Conservation (phyloP, 2,797 vertebrate species). For the Cirrhinus mrigala region DNA sequence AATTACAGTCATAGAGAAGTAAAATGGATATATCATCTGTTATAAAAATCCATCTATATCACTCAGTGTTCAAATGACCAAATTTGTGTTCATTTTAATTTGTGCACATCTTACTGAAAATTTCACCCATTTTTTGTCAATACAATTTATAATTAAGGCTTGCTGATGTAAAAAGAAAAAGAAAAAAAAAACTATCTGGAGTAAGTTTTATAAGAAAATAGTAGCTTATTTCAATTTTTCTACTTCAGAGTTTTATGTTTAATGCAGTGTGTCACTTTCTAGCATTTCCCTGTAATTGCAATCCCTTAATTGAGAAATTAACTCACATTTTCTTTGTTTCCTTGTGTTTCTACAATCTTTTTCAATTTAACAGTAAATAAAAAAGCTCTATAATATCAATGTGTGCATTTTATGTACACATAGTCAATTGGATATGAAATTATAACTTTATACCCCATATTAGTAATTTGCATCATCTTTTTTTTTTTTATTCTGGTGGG, state of each 20-base stretch:
- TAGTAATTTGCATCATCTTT: background rate
- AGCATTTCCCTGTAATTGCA: background rate
- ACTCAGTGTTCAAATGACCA: too few relatives aligned
- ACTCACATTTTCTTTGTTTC: background rate
- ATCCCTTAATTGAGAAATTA: background rate
- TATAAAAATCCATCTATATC: background rate
- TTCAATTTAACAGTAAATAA: background rate
- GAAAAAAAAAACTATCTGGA: too few relatives aligned
- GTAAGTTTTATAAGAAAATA: background rate
- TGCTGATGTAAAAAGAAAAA: too few relatives aligned
- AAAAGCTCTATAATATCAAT: background rate
- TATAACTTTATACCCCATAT: background rate
- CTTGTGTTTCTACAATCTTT: background rate
- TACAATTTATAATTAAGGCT: background rate
- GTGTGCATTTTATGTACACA: background rate
- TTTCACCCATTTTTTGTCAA: background rate
- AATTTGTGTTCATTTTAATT: background rate
- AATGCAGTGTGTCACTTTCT: background rate
- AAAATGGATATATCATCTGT: background rate
- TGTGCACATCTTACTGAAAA: background rate
- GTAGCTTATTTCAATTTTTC: background rate
- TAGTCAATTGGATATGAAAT: background rate
- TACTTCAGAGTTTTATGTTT: background rate
- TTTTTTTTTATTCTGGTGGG: too few relatives aligned
- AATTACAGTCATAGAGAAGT: background rate